phyloP scores from a whole-genome alignment of 2,888 invertebrate genomes.

The Eupithecia subumbrata region DNA sequence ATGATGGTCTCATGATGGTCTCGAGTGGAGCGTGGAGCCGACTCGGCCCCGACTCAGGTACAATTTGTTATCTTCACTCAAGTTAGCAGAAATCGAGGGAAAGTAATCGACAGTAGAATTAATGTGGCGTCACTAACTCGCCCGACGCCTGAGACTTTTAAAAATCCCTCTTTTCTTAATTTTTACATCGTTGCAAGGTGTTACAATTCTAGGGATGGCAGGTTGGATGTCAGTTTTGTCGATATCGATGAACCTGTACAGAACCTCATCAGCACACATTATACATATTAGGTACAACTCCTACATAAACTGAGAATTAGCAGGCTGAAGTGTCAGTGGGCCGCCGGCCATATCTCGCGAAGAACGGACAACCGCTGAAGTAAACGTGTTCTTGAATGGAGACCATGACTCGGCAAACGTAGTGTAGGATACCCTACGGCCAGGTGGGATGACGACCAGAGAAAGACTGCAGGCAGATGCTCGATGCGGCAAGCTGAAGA shows the following conservation, averaged over 20 bases:
- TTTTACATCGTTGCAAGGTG: slow-evolving; percentile 82
- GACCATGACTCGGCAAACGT: too few species aligned
- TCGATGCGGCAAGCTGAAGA: neutral
- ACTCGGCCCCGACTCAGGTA: slow-evolving; percentile 42
- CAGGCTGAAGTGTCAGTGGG: neutral
- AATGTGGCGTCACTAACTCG: slow-evolving; percentile 83
- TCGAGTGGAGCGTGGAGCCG: neutral
- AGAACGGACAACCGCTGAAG: neutral
- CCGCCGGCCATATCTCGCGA: neutral
- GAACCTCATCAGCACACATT: neutral
- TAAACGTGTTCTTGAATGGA: too few species aligned
- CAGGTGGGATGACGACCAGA: neutral
- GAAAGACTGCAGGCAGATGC: neutral
- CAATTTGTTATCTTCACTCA: slow-evolving; percentile 58
- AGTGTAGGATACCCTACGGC: neutral
- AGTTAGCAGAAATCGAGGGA: slow-evolving; percentile 49
- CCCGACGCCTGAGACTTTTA: slow-evolving; percentile 66
- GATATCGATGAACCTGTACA: slow-evolving; percentile 38
- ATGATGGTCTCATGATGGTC: slow-evolving; percentile 18
- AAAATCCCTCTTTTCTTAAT: slow-evolving; percentile 80
- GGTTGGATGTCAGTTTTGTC: slow-evolving; percentile 16
- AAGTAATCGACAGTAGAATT: slow-evolving; percentile 79
- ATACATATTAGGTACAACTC: too few species aligned
- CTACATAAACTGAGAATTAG: too few species aligned
- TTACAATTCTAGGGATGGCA: slow-evolving; percentile 56